Evolutionary conservation across 2,113 vertebrate species (phyloP).

Genomic region (Erythrocebus patas): DNA sequence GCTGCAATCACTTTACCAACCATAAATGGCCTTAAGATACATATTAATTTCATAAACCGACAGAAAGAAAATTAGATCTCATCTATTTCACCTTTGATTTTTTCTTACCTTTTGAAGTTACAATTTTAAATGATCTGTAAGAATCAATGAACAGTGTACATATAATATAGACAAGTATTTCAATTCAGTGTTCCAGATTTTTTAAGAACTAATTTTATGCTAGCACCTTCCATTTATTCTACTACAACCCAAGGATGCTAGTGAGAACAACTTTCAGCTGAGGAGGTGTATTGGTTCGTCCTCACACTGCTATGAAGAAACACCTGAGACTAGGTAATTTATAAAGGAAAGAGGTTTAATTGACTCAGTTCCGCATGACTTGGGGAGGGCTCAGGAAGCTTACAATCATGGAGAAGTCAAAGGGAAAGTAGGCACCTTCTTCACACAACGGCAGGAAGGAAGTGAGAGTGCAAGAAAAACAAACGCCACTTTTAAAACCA

Average conservation of each 20-base stretch:
- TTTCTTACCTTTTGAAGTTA: slow-evolving; percentile 42
- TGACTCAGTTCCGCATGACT: no score
- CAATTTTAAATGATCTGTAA: slow-evolving; percentile 21
- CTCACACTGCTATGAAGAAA: no score
- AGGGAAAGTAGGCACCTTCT: no score
- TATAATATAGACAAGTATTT: not conserved
- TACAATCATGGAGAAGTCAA: no score
- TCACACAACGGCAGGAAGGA: no score
- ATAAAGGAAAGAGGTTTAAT: no score
- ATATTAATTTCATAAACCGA: slow-evolving; percentile 38
- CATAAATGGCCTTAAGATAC: slow-evolving; percentile 31
- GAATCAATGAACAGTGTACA: not conserved
- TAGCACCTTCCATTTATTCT: not conserved
- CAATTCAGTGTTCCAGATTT: not conserved
- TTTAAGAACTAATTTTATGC: slow-evolving; percentile 15
- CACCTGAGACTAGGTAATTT: no score
- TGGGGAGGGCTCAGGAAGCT: no score
- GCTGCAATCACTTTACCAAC: not conserved
- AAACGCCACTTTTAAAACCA: no score
- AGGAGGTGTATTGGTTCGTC: not conserved
- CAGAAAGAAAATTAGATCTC: slow-evolving; percentile 48
- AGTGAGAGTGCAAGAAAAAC: no score
- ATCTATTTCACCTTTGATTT: not conserved
- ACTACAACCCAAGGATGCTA: not conserved
- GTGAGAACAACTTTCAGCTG: not conserved